Base-by-base conservation (phyloP, 1,140 invertebrate genomes). In the Bacillus rossius region DNA sequence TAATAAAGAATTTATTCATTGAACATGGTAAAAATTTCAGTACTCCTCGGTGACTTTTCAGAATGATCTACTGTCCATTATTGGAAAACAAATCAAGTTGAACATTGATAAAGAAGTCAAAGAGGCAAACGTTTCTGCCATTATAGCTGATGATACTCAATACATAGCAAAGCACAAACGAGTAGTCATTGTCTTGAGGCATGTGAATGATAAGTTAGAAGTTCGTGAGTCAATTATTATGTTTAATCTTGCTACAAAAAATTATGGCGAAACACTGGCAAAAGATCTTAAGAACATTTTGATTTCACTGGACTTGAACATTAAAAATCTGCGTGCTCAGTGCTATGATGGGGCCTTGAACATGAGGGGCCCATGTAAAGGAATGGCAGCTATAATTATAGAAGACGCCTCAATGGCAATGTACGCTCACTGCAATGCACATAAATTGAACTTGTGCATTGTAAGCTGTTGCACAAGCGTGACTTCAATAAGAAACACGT, bases 201-300 rank as follows among this genome's bases (percentile, higher is more conserved):
- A 26, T 57, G 51, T 59, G 26, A 34, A 55, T 43, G 51, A 59
- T 16, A 55, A 59, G 16, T 53, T 60, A 26, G 42, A 57, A 45
- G 40, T 60, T 22, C 19, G 49, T 25, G 40, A 60, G 48, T 55
- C 41, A 29, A 56, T 52, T 37, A 17, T 26, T 22, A 29, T 52
- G 29, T 57, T 56, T 48, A 56, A 60, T 56, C 26, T 42, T 56
- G 56, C 37, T 41, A 20, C 22, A 13, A 60, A 54, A 26, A 60
- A 52, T 60, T 34, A 55, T 48, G 38, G 34, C 20, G 19, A 60
- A 29, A 57, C 53, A 25, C 37, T 60, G 26, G 52, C 50, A 17
- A 60, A 55, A 4, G 34, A 56, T 41, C 47, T 60, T 17, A 60
- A 60, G 40, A 26, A 55, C 34, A 43, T 60, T 38, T 34, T 60